Percentiles rank a stretch among this genome's conserved stretches.
These are phyloP conservation scores for Psylliodes chrysocephalus DNA, from an alignment of 2,888 invertebrate species.

Conservation along the genomic window DNA sequence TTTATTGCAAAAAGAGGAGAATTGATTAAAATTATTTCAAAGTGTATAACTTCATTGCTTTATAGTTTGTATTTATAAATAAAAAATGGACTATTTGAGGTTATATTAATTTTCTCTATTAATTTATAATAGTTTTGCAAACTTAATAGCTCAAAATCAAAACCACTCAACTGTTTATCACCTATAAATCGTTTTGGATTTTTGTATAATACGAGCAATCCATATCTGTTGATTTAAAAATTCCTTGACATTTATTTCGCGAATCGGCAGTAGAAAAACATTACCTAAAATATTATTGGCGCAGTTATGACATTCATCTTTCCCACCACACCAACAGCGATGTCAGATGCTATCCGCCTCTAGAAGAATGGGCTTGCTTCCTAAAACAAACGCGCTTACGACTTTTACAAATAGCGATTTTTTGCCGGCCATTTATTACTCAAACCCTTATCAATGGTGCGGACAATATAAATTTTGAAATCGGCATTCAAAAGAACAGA, in stretches of 20 bases:
- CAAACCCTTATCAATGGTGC: slow-evolving; percentile 61
- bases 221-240: background rate
- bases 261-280: background rate
- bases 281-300: background rate
- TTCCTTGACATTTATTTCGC: background rate
- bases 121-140: too few relatives aligned
- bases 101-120: too few relatives aligned
- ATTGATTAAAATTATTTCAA: too few relatives aligned
- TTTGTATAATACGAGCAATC: too few relatives aligned
- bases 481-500: slow-evolving; percentile 46
- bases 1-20: too few relatives aligned
- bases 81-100: too few relatives aligned
- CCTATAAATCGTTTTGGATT: too few relatives aligned
- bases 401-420: slow-evolving; percentile 61
- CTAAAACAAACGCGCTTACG: slow-evolving; percentile 49
- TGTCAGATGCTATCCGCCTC: slow-evolving; percentile 45
- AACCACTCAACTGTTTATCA: too few relatives aligned
- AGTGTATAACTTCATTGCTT: too few relatives aligned
- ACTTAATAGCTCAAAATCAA: too few relatives aligned
- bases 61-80: too few relatives aligned
- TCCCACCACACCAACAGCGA: slow-evolving; percentile 23
- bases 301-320: slow-evolving; percentile 44
- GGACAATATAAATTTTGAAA: slow-evolving; percentile 63
- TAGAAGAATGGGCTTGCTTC: slow-evolving; percentile 37
- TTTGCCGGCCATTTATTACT: slow-evolving; percentile 60